Evolutionary conservation across 2,888 invertebrate genomes (phyloP).

Genomic region (Bruchidius siliquastri): DNA sequence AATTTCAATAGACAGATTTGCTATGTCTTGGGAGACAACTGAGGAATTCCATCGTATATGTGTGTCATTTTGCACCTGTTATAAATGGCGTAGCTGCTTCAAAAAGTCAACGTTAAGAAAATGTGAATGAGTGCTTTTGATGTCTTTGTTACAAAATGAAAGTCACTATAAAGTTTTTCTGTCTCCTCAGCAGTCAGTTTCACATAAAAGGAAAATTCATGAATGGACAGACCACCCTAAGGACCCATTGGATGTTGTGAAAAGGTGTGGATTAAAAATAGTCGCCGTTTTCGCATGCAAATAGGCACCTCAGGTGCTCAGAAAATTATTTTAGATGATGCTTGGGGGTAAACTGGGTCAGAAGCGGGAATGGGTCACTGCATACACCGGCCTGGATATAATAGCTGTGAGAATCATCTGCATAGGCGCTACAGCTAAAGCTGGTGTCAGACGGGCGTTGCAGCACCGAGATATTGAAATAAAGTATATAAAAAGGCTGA

Average conservation of each 20-base stretch:
- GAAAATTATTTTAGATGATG: neutral
- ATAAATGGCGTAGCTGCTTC: neutral
- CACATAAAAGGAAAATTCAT: too few species aligned
- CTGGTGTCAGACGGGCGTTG: neutral
- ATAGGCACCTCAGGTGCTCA: neutral
- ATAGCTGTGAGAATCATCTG: neutral
- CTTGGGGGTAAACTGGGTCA: neutral
- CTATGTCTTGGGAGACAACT: too few species aligned
- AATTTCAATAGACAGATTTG: too few species aligned
- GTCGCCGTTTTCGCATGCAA: neutral
- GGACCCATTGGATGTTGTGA: neutral
- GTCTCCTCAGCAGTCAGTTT: too few species aligned
- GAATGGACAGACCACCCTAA: too few species aligned
- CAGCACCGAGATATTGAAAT: too few species aligned
- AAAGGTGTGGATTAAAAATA: neutral
- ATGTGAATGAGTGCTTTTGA: neutral
- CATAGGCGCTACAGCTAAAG: neutral
- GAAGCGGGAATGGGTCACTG: neutral
- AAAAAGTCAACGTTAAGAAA: neutral
- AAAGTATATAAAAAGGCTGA: too few species aligned
- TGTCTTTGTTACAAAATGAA: neutral
- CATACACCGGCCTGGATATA: neutral
- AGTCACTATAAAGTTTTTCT: neutral
- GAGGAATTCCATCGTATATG: too few species aligned
- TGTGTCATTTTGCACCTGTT: too few species aligned